Evolutionary conservation across 2,797 vertebrate species (phyloP), one percentile per base, ranked within the genome.

Genomic region (Galagoides demidoff): DNA sequence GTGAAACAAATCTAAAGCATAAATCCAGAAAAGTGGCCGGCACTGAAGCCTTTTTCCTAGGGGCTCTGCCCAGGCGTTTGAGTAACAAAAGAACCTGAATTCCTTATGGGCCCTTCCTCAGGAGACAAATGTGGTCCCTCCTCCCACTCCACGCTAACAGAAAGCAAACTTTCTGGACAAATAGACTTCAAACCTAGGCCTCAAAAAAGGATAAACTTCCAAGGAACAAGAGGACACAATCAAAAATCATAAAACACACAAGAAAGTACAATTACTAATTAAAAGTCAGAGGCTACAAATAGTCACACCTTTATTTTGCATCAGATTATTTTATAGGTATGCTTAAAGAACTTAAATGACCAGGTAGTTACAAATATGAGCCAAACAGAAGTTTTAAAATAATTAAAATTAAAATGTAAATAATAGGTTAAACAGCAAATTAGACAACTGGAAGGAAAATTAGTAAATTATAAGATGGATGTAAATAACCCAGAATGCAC

Each of bases 321-420:
- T 63, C 27, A 59, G 59, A 27, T 61, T 31, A 61, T 39, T 64
- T 23, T 23, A 87, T 7, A 83, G 31, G 14, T 39, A 77, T 86
- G 34, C 63, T 87, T 84, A 92, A 84, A 90, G 64, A 85, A 76
- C 87, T 11, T 66, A 91, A 94, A 68, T 39, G 13, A 71, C 11
- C n/a, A 93, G 83, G 43, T 6, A 74, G 23, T 63, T 70, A 90
- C 68, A 68, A 95, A 89, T 66, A 73, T 66, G 3, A 88, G 22
- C 14, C 66, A 85, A 91, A 61, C 12, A 84, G 31, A 66, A 66
- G 64, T 66, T 66, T 66, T n/a, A 91, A 71, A 81, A 43, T 63
- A 84, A 79, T 0, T 63, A 34, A 95, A 45, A 74, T 92, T 34
- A 76, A 92, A 89, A 63, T 17, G n/a, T 76, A 90, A 78, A 34